Evolutionary conservation across 2,797 vertebrate species (phyloP), one percentile per base, ranked within the genome.

Genomic region (Ficedula albicollis): DNA sequence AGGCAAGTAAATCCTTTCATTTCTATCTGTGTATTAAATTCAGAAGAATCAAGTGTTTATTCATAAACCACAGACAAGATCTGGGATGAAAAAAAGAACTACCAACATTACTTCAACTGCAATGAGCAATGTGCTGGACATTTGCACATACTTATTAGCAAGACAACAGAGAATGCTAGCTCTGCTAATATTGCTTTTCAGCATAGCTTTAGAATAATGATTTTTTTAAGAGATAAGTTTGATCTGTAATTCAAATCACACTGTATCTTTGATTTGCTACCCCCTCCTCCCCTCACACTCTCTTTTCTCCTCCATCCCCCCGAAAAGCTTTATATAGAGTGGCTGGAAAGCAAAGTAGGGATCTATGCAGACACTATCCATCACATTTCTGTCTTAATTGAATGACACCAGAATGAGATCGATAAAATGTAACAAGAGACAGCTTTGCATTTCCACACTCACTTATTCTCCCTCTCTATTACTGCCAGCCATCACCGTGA

Each of bases 331-430:
- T 97, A 97, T 97, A 96, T 91, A 87, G 73, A 93, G 79, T 81
- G 90, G 93, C 95, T 90, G 93, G 94, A 95, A 96, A 97, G 97
- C 95, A 97, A 98, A 97, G 95, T 91, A 95, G 95, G 95, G 97
- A 97, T 97, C 97, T 97, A 95, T 91, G 94, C 95, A 97, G 96
- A 97, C 96, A 97, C 97, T 97, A 98, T 98, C 97, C 97, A 98
- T 98, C 98, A 98, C 97, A 97, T 98, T 98, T 98, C 97, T 97
- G 97, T 97, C 98, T 97, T 98, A 98, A 98, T 98, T 98, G 98
- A 98, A 98, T 98, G 98, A 98, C 98, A 98, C 95, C 92, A 97
- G 94, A 98, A 98, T 92, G 96, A 97, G 97, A 98, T 98, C 97
- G 60, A 98, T 98, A 98, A 98, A 97, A 98, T 94, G 97, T 97